Base-by-base conservation (phyloP, 2,113 vertebrate genomes). In the Oceanites oceanicus region DNA sequence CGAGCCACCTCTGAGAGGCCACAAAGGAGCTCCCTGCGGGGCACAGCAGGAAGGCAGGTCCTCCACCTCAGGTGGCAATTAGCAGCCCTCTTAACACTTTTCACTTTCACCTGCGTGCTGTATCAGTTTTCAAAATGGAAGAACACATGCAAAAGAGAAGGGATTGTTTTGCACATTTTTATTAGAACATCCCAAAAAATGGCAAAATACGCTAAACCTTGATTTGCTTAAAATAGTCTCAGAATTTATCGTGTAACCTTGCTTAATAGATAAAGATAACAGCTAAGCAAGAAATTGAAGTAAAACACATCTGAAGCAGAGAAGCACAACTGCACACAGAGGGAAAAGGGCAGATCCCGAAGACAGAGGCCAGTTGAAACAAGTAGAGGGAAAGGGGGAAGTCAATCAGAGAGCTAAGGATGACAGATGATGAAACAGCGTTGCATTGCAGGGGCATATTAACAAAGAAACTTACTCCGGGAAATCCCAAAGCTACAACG, bases 371-470 rank as follows among this genome's bases (percentile, higher is more conserved):
- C 26, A 36, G 22, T 1, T 67, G 38, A 66, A 59, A 36, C 22
- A 49, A 34, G 34, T 23, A 76, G 40, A 36, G 19, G 40, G 30
- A 71, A 84, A 49, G 11, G 6, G 36, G 15, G 21, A 42, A 65
- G 30, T 42, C 22, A 40, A 13, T 8, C 3, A 49, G 16, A 49
- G 25, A 25, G 42, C 75, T 26, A 12, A 53, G 42, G 49, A 36
- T 22, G 18, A 82, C 0, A 1, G 38, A 34, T 40, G 22, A 63
- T 16, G 15, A 32, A 58, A 65, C 36, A 50, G 22, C 13, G 0
- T 2, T 40, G 44, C 29, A 18, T 21, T 23, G 30, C 29, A 44
- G 32, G 34, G 44, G 15, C 23, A 10, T 0, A 7, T 45, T 10
- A 56, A 55, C 17, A 56, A 59, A 62, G 47, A 42, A 42, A 44